These are phyloP conservation scores for Triplophysa yarkandensis DNA, from an alignment of 2,797 vertebrate species.

Conservation along the genomic window DNA sequence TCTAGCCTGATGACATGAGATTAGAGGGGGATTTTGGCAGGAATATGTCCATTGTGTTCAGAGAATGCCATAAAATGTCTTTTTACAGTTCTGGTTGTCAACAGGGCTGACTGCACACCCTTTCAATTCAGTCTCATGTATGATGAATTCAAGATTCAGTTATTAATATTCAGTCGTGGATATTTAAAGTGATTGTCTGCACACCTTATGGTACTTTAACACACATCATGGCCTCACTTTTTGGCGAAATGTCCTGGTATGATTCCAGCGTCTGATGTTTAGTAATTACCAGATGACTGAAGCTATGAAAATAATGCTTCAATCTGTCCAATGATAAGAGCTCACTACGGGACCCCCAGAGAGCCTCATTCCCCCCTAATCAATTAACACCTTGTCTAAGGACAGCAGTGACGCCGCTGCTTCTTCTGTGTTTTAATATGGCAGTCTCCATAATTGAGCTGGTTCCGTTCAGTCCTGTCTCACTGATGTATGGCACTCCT, in stretches of 20 bases:
- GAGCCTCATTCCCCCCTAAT: conserved; percentile 70
- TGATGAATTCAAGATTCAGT: neutral
- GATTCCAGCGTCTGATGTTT: conserved; percentile 66
- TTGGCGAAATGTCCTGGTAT: conserved; percentile 31
- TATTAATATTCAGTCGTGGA: neutral
- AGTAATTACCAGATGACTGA: conserved; percentile 74
- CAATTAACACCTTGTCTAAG: conserved; percentile 80
- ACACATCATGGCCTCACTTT: conserved; percentile 17
- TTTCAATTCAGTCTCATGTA: neutral
- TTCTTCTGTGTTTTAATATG: conserved; percentile 66
- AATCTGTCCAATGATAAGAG: conserved; percentile 71
- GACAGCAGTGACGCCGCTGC: conserved; percentile 57
- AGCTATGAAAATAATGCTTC: conserved; percentile 75
- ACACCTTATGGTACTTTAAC: neutral
- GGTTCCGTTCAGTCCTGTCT: conserved; percentile 64
- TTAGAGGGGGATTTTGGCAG: neutral
- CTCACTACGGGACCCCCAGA: conserved; percentile 70
- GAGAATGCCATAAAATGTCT: neutral
- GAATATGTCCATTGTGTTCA: neutral
- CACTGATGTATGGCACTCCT: conserved; percentile 70
- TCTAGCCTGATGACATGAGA: neutral
- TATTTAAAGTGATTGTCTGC: neutral
- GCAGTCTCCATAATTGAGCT: conserved; percentile 48
- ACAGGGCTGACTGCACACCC: too few relatives aligned
- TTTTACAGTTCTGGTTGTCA: neutral